Percentiles rank a stretch among this genome's conserved stretches.
These are phyloP conservation scores for Pelecanoides urinatrix DNA, from an alignment of 2,113 vertebrate genomes.

Conservation along the genomic window DNA sequence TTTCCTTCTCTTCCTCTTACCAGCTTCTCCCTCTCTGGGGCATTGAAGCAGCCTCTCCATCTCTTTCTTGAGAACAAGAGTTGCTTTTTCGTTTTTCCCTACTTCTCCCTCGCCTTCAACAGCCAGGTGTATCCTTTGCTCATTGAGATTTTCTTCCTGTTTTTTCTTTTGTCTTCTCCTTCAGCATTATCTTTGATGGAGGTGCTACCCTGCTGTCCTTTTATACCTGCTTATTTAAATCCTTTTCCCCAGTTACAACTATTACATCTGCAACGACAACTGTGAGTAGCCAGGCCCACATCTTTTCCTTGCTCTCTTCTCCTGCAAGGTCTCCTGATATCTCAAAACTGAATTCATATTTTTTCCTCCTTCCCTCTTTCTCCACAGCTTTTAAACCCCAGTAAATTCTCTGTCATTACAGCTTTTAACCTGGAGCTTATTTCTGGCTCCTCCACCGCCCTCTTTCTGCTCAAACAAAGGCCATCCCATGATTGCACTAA, in stretches of 20 bases:
- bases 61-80: not conserved
- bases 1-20: conserved; percentile 17
- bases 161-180: not conserved
- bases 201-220: not conserved
- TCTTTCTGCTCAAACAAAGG: conserved; percentile 9
- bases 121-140: not conserved
- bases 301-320: not conserved
- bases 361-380: not conserved
- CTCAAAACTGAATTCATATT: not conserved
- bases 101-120: not conserved
- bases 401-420: not conserved
- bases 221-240: not conserved
- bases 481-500: not conserved
- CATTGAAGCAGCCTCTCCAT: not conserved
- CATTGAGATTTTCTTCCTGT: not conserved
- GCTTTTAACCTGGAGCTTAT: not conserved
- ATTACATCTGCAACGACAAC: not conserved
- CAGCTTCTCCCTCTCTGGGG: not conserved
- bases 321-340: not conserved
- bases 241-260: not conserved
- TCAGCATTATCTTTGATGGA: not conserved
- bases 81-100: not conserved
- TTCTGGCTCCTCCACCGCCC: not conserved
- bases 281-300: not conserved
- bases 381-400: not conserved